These are phyloP conservation scores for Noctua fimbriata DNA, from an alignment of 2,888 invertebrate species.

Conservation along the genomic window DNA sequence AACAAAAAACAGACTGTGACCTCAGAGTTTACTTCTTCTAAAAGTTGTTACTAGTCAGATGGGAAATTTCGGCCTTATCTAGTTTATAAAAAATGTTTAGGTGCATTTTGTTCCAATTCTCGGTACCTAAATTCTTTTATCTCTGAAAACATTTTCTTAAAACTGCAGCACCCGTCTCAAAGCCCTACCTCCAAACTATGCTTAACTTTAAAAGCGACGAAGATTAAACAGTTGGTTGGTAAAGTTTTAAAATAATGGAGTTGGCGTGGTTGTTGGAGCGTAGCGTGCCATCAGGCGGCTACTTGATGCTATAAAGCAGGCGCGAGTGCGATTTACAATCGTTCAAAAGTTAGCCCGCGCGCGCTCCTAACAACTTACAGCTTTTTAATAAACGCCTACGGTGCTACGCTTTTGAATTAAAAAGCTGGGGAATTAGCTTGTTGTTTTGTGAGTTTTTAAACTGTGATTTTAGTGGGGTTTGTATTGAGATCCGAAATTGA, in stretches of 20 bases:
- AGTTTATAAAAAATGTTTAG: neutral
- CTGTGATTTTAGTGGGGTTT: neutral
- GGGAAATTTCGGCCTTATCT: neutral
- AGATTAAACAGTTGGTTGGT: constrained; percentile 65
- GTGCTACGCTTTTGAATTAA: constrained; percentile 47
- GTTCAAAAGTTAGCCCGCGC: constrained; percentile 80
- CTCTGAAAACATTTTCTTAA: constrained; percentile 33
- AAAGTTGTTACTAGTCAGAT: neutral
- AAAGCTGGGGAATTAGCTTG: constrained; percentile 33
- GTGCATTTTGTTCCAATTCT: neutral
- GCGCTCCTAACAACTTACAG: constrained; percentile 71
- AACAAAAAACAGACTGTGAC: neutral
- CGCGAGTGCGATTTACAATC: constrained; percentile 84
- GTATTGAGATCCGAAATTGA: neutral
- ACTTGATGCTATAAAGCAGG: constrained; percentile 66
- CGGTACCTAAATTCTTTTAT: constrained; percentile 28
- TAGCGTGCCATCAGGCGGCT: constrained; percentile 73
- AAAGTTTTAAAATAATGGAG: constrained; percentile 70
- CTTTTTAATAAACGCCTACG: constrained; percentile 75
- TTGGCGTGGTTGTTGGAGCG: constrained; percentile 62
- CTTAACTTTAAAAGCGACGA: constrained; percentile 59
- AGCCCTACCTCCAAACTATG: constrained; percentile 48
- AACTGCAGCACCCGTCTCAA: constrained; percentile 25
- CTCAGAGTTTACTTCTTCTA: neutral
- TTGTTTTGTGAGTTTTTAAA: constrained; percentile 22